Evolutionary conservation across 2,888 invertebrate species (phyloP).

Genomic region (Tribolium freemani): DNA sequence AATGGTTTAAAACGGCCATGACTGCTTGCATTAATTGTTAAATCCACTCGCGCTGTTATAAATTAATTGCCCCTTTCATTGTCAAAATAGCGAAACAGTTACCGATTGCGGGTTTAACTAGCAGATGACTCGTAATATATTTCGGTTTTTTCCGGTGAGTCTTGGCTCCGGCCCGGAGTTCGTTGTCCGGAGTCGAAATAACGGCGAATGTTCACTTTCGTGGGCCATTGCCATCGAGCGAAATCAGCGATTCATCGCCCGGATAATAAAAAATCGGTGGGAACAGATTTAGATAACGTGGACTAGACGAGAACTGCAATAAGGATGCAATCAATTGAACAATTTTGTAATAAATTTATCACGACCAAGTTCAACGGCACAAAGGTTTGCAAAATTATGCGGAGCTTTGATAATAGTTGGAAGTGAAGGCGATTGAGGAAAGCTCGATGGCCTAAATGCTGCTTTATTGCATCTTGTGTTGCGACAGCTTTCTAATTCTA

Average conservation of each 20-base stretch:
- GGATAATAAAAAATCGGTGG: not conserved
- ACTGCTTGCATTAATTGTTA: conserved; percentile 8
- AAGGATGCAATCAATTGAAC: conserved; percentile 41
- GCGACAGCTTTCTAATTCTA: conserved; percentile 25
- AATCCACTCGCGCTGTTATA: conserved; percentile 8
- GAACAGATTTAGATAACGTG: not conserved
- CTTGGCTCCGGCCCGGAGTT: conserved; percentile 40
- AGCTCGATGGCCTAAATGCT: conserved; percentile 12
- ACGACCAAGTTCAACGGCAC: conserved; percentile 38
- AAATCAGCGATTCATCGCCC: conserved; percentile 36
- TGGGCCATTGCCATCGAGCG: conserved; percentile 50
- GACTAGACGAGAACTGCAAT: conserved; percentile 3
- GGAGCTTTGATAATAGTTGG: not conserved
- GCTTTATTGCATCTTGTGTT: not conserved
- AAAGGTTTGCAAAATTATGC: not conserved
- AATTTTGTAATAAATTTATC: conserved; percentile 39
- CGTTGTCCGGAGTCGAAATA: conserved; percentile 48
- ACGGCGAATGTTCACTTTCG: conserved; percentile 55
- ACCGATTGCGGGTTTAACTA: conserved; percentile 15
- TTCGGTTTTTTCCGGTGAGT: conserved; percentile 23
- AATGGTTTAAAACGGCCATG: not conserved
- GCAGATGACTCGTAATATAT: conserved; percentile 10
- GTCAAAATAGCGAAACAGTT: conserved; percentile 27
- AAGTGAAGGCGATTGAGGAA: conserved; percentile 13
- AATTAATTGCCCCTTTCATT: conserved; percentile 28